phyloP scores from a whole-genome alignment of 2,113 vertebrate genomes.

The Lipophrys pholis region DNA sequence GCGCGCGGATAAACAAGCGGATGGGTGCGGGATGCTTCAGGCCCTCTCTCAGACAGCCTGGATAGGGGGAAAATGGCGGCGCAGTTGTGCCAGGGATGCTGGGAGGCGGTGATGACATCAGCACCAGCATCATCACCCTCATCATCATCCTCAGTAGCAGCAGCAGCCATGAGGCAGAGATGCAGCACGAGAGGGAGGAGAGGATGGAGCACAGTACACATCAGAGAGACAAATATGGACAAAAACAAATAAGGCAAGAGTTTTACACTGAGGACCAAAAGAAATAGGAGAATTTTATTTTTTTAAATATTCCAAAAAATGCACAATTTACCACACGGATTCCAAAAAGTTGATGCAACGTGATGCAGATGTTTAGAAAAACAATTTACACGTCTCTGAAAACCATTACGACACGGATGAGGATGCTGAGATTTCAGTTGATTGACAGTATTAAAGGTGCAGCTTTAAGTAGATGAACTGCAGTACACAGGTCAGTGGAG shows the following conservation, averaged over 20 bases:
- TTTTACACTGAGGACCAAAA: not conserved
- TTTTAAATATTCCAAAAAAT: too few species aligned
- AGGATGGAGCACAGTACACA: not conserved
- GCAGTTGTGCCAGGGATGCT: slow-evolving; percentile 73
- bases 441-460: too few species aligned
- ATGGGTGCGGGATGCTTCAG: slow-evolving; percentile 52
- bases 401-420: too few species aligned
- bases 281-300: too few species aligned
- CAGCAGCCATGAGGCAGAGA: too few species aligned
- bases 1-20: slow-evolving; percentile 41
- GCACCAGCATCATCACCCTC: slow-evolving; percentile 74
- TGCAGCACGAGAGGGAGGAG: slow-evolving; percentile 39
- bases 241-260: not conserved
- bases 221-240: not conserved
- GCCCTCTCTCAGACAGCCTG: slow-evolving; percentile 37
- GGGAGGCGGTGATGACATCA: slow-evolving; percentile 82
- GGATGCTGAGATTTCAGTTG: too few species aligned
- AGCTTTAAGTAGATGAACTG: too few species aligned
- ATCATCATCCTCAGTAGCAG: slow-evolving; percentile 35
- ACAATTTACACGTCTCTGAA: too few species aligned
- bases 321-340: too few species aligned
- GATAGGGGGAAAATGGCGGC: slow-evolving; percentile 75
- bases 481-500: too few species aligned
- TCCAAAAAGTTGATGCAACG: too few species aligned
- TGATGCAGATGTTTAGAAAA: too few species aligned